Evolutionary conservation across 23 tunicate genomes (phyloP).

Genomic region (Trididemnum miniatum): DNA sequence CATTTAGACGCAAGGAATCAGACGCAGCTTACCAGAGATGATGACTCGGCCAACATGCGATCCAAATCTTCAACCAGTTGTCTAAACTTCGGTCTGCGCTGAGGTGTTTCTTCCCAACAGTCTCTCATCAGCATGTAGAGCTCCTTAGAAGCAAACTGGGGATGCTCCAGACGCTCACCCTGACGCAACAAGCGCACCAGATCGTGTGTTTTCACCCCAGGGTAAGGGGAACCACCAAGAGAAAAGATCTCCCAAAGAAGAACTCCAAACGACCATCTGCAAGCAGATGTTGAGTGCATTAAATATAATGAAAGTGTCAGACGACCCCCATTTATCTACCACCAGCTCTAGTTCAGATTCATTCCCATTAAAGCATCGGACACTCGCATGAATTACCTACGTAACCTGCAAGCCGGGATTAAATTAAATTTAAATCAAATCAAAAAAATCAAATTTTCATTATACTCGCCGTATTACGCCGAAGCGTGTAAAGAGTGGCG

Average conservation of each 20-base stretch:
- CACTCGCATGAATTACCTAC: too few species aligned
- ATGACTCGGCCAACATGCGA: slow-evolving; percentile 67
- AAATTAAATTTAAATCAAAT: background rate
- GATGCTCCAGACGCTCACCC: slow-evolving; percentile 83
- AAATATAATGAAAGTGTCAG: too few species aligned
- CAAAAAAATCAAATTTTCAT: background rate
- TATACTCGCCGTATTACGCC: background rate
- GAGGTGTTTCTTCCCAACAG: slow-evolving; percentile 85
- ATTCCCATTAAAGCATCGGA: too few species aligned
- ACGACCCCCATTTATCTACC: too few species aligned
- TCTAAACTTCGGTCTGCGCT: slow-evolving; percentile 64
- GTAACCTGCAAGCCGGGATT: too few species aligned
- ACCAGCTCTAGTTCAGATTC: too few species aligned
- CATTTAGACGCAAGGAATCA: too few species aligned
- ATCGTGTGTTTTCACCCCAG: slow-evolving; percentile 84
- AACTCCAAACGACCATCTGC: slow-evolving; percentile 92
- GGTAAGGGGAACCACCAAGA: slow-evolving; percentile 90
- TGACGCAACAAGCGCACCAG: slow-evolving; percentile 71
- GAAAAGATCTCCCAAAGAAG: slow-evolving; percentile 88
- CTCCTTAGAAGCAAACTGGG: slow-evolving; percentile 74
- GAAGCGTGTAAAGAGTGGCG: background rate
- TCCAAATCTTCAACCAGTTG: slow-evolving; percentile 82
- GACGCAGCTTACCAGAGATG: slow-evolving; percentile 68
- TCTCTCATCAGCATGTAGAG: slow-evolving; percentile 82
- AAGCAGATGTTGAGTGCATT: too few species aligned